Percentiles rank a stretch among this genome's conserved stretches.
Conservation (phyloP, 2,888 invertebrate genomes). For the Labia minor region DNA sequence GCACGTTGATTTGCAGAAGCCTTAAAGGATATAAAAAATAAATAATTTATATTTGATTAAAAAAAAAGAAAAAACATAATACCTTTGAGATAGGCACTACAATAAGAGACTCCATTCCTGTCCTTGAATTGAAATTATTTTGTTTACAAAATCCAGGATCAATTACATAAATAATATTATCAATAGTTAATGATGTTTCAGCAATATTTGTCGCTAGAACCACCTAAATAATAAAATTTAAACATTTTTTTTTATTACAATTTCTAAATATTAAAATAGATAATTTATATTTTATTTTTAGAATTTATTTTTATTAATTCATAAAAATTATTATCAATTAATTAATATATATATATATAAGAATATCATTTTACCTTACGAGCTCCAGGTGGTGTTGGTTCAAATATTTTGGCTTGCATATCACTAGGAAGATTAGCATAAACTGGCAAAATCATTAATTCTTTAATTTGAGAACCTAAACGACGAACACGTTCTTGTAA, state of each 20-base stretch:
- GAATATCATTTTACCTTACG: conserved; percentile 77
- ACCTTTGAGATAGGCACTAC: conserved; percentile 95
- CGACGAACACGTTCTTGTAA: conserved; percentile 81
- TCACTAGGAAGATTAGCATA: conserved; percentile 98
- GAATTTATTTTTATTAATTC: no score
- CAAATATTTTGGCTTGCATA: conserved; percentile 98
- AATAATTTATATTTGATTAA: neutral
- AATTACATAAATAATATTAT: conserved; percentile 96
- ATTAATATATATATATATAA: no score
- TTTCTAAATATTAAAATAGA: conserved; percentile 9
- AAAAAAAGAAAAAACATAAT: conserved; percentile 14
- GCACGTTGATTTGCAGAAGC: conserved; percentile 97
- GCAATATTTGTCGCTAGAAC: conserved; percentile 98
- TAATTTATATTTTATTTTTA: conserved; percentile 9
- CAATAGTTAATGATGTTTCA: conserved; percentile 97
- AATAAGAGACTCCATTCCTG: conserved; percentile 96
- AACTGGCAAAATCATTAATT: conserved; percentile 86
- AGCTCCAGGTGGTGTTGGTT: conserved; percentile 91
- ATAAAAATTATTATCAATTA: no score
- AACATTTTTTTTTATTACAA: conserved; percentile 17
- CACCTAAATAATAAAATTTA: conserved; percentile 52
- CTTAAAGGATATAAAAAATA: conserved; percentile 27
- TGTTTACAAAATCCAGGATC: conserved; percentile 99
- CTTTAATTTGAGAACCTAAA: conserved; percentile 85
- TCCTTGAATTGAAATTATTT: conserved; percentile 94